Conservation (phyloP, 2,888 invertebrate genomes). For the Ophion ellenae region DNA sequence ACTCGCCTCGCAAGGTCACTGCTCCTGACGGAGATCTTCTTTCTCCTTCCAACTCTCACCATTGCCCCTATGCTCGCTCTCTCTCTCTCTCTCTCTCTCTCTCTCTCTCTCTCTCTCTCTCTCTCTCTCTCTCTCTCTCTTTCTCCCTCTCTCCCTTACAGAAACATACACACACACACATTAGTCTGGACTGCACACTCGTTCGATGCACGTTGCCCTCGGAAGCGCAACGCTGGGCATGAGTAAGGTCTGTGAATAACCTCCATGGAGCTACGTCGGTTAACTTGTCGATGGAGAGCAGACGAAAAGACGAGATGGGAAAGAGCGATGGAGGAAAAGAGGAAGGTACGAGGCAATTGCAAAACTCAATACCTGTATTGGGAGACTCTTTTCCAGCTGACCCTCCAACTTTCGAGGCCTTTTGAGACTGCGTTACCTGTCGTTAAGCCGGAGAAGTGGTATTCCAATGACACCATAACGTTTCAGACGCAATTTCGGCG, state of each 20-base stretch:
- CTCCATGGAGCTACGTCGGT: neutral
- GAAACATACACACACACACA: neutral
- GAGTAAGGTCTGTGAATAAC: neutral
- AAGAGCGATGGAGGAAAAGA: neutral
- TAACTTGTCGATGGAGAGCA: constrained; percentile 3
- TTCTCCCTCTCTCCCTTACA: neutral
- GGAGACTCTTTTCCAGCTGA: neutral
- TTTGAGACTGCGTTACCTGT: neutral
- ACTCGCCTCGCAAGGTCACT: constrained; percentile 55
- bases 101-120: neutral
- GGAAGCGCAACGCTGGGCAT: constrained; percentile 38
- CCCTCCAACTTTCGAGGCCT: neutral
- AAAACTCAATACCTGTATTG: constrained; percentile 13
- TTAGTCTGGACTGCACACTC: constrained; percentile 4
- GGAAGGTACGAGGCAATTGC: neutral
- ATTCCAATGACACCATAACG: neutral
- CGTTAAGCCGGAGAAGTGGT: neutral
- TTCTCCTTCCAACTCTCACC: constrained; percentile 2
- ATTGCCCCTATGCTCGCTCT: neutral
- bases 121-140: too few species aligned
- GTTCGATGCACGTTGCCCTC: constrained; percentile 37
- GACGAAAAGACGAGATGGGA: neutral
- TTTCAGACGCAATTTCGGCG: too few species aligned
- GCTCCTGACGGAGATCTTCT: constrained; percentile 43
- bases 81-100: neutral